A percentile compares a stretch with the other conserved stretches of the same genome.
phyloP scores from a whole-genome alignment of 2,888 invertebrate genomes.

The Dryocosmus kuriphilus region DNA sequence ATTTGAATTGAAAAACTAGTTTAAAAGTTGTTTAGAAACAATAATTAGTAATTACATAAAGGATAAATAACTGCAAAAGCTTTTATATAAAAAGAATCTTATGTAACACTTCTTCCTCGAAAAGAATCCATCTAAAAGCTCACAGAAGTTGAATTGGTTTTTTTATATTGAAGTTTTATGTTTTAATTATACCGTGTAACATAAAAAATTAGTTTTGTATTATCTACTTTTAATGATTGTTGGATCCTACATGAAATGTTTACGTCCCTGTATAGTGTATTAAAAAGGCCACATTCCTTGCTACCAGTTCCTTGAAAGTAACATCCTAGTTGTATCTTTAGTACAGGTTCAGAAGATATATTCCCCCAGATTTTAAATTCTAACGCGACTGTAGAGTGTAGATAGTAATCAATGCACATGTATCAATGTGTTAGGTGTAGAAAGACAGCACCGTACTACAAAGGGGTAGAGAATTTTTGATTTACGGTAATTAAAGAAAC shows the following conservation, averaged over 20 bases:
- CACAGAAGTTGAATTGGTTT: too few species aligned
- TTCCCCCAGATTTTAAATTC: not conserved
- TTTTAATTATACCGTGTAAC: too few species aligned
- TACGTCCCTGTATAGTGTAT: constrained; percentile 13
- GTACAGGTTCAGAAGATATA: not conserved
- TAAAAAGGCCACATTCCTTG: constrained; percentile 16
- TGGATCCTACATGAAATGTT: not conserved
- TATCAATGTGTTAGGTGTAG: not conserved
- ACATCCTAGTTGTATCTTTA: not conserved
- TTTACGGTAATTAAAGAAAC: not conserved
- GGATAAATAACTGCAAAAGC: too few species aligned
- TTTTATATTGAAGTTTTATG: too few species aligned
- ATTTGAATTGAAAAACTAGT: too few species aligned
- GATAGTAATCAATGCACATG: not conserved
- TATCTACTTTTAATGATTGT: not conserved
- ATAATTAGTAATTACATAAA: too few species aligned
- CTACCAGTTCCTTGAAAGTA: not conserved
- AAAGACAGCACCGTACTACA: not conserved
- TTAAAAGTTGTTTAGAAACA: too few species aligned
- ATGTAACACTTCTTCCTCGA: too few species aligned
- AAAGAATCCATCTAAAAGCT: too few species aligned
- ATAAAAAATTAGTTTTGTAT: too few species aligned
- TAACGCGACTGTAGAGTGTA: not conserved
- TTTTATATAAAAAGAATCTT: too few species aligned
- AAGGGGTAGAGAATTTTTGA: not conserved